Base-by-base conservation (phyloP, 2,113 vertebrate genomes). In the Phyllopteryx taeniolatus region DNA sequence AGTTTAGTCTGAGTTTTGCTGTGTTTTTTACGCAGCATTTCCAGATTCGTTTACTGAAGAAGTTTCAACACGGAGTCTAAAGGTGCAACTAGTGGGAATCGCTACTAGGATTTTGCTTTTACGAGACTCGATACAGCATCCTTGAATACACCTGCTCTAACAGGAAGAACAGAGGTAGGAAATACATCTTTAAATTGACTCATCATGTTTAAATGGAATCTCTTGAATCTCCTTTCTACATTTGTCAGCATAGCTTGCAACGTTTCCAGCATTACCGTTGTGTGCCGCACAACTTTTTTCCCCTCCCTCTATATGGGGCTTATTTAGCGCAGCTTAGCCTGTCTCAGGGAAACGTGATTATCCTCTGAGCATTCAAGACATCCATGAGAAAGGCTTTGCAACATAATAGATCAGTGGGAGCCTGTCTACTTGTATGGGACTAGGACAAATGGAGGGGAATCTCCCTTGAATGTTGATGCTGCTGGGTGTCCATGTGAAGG, bases 351-450 rank as follows among this genome's bases (percentile, higher is more conserved):
- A 92, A 91, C 78, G 79, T 90, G 88, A 91, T 91, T 90, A 88
- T 89, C 79, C 79, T 71, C 75, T 75, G 81, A 76, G 61, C 88
- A 88, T 90, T 90, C 80, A 87, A 79, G 83, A 87, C 83, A 81
- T 79, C 87, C 91, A 91, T 90, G 88, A 89, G 90, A 92, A 92
- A 89, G 85, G 86, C 85, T 87, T 75, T 77, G 81, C 78, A 60
- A 72, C 90, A 93, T 89, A 93, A 93, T 90, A 78, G 90, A 84
- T 80, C 91, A 85, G 91, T 90, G 85, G 91, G 91, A 88, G 89
- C 78, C 79, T 87, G 86, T 90, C 85, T 89, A 86, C 86, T 70
- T 82, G 79, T 82, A 72, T 76, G 79, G 82, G 81, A 74, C 75
- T 71, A 78, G 70, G 82, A 59, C 76, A 70, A 86, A 78, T 43